Conservation (phyloP, 2,113 vertebrate genomes). For the Tympanuchus pallidicinctus region DNA sequence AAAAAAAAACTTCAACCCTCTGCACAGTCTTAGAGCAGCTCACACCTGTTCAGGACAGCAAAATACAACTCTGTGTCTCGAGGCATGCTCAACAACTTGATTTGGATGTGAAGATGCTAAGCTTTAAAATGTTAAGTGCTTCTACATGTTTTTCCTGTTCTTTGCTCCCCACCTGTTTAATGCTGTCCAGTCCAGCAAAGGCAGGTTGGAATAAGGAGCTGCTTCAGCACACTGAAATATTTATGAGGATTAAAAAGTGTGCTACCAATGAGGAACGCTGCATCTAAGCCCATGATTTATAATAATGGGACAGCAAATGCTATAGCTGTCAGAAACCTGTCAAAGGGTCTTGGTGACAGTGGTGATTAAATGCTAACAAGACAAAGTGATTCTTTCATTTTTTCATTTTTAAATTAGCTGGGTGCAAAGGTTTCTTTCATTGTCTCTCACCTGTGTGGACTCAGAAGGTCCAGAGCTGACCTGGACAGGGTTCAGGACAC, state of each 20-base stretch:
- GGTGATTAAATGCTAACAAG: background rate
- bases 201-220: background rate
- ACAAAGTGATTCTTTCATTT: background rate
- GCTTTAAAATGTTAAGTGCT: background rate
- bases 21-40: background rate
- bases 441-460: constrained; percentile 89
- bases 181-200: background rate
- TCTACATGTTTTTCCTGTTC: background rate
- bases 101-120: background rate
- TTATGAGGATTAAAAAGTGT: constrained; percentile 14
- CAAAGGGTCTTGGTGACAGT: background rate
- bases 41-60: background rate
- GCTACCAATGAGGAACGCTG: background rate
- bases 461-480: constrained; percentile 89
- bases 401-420: constrained; percentile 63
- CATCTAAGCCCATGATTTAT: background rate
- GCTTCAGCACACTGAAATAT: background rate
- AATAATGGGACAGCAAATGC: constrained; percentile 11
- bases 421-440: background rate
- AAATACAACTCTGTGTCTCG: background rate
- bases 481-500: constrained; percentile 89
- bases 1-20: background rate
- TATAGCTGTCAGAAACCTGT: constrained; percentile 32
- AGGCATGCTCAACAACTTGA: background rate
- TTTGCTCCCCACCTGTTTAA: background rate